Percentiles rank a stretch among this genome's conserved stretches.
Conservation (phyloP, 2,888 invertebrate species). For the Nephrotoma appendiculata region DNA sequence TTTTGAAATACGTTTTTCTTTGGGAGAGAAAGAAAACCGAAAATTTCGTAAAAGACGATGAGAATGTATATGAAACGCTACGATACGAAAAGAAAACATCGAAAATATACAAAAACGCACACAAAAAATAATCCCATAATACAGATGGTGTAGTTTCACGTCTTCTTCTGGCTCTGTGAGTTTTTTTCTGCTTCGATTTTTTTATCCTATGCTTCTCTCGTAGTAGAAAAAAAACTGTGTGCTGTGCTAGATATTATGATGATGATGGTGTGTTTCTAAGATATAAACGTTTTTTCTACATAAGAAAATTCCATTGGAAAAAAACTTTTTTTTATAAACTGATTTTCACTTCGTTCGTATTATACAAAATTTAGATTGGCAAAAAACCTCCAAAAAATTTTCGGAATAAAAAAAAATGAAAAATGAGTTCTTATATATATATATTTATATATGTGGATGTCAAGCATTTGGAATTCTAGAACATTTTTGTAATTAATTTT, state of each 20-base stretch:
- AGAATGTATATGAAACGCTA: background rate
- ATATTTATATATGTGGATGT: background rate
- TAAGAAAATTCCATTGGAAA: background rate
- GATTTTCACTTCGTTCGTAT: background rate
- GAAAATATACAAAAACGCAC: background rate
- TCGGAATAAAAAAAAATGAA: background rate
- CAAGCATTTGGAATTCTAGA: background rate
- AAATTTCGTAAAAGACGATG: background rate
- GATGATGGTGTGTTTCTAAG: constrained; percentile 3
- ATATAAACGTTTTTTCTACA: background rate
- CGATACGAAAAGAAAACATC: background rate
- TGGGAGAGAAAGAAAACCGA: background rate
- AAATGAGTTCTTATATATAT: background rate
- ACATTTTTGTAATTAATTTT: background rate
- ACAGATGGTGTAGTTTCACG: constrained; percentile 1
- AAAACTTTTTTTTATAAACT: background rate
- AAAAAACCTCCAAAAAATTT: background rate
- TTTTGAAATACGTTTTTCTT: background rate
- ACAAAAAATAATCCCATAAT: constrained; percentile 1
- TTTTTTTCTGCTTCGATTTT: background rate
- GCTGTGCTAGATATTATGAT: background rate
- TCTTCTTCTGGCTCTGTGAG: background rate
- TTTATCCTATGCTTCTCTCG: background rate
- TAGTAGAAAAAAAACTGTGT: background rate
- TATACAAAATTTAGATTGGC: background rate